Evolutionary conservation across 2,113 vertebrate genomes (phyloP), one percentile per base, ranked within the genome.

Genomic region (Dromaius novaehollandiae): DNA sequence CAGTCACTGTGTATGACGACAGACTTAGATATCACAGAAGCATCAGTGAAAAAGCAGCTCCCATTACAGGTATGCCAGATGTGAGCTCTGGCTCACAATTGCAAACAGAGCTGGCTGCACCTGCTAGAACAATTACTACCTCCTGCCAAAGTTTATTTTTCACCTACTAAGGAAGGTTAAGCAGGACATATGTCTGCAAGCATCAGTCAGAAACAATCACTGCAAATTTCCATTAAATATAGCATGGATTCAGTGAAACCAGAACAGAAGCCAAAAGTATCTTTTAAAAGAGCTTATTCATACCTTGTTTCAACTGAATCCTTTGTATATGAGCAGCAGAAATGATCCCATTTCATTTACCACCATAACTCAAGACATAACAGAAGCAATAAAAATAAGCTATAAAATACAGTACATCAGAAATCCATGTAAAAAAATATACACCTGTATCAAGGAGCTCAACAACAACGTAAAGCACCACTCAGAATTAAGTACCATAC

Each of bases 401-500:
- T 94, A 93, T 94, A 95, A 96, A 86, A 3, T 86, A 92, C 88
- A 95, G 82, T 90, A 94, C 90, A 86, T 93, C 91, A 93, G 88
- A 95, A 94, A 76, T 93, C 81, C 69, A 80, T 88, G 82, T 97
- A 93, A 96, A 94, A 93, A 93, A 84, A 79, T 88, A 76, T 74
- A 95, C 0, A 0, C 77, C 73, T 53, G 32, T 85, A 94, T 91
- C 95, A 94, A 97, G 95, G 88, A 95, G 77, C 90, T 96, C 85
- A 80, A 83, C 85, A 89, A 91, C 91, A 94, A 94, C 88, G 96
- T 94, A 95, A 97, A 96, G 96, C 96, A 97, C 93, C 94, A 96
- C 92, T 94, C 86, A 88, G 91, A 97, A 92, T 95, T 95, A 95
- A 93, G 94, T 96, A 96, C 92, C 84, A 92, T 95, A 95, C 69